Base-by-base conservation (phyloP, 2,888 invertebrate species). In the Horisme vitalbata region DNA sequence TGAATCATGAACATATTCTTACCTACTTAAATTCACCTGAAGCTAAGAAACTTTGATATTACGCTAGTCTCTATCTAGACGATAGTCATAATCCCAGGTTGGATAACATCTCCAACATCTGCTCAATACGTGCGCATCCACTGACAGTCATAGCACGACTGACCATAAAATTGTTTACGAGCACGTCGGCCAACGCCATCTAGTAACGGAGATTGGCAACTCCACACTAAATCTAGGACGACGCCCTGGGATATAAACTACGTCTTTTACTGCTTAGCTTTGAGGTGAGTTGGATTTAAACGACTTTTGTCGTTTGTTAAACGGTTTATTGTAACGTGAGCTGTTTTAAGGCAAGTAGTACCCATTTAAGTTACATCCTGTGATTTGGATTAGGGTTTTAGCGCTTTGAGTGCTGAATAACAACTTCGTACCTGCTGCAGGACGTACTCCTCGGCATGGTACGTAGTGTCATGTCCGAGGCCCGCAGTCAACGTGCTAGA, bases 271-370 rank as follows among this genome's bases (percentile, higher is more conserved):
- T 60, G 75, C 59, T 72, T 58, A 78, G 77, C 72, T 72, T 58
- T 67, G 63, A 68, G 74, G 75, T 71, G 72, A 75, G 72, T 82
- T 77, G 81, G 83, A 78, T 71, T 83, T 80, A 78, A 82, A 83
- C 79, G 79, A 71, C 67, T 37, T 65, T 41, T 55, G 76, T 77
- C 77, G 77, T 83, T 80, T 73, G 67, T 68, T 62, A 60, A 62
- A 63, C 59, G 64, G 45, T 77, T 78, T 69, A 68, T 56, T 63
- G 59, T 45, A 52, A 58, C 31, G 44, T 44, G 39, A 48, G 28
- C 53, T 23, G 21, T 18, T 18, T 5, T 18, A 18, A 1, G 18
- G 18, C 6, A 18, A 6, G 4, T 18, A 5, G 18, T 5, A 6
- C 6, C 2, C 5, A 18, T 5, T 18, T 18, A 6, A 18, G 18